Conservation (phyloP, 2,797 vertebrate genomes). For the Micromesistius poutassou region DNA sequence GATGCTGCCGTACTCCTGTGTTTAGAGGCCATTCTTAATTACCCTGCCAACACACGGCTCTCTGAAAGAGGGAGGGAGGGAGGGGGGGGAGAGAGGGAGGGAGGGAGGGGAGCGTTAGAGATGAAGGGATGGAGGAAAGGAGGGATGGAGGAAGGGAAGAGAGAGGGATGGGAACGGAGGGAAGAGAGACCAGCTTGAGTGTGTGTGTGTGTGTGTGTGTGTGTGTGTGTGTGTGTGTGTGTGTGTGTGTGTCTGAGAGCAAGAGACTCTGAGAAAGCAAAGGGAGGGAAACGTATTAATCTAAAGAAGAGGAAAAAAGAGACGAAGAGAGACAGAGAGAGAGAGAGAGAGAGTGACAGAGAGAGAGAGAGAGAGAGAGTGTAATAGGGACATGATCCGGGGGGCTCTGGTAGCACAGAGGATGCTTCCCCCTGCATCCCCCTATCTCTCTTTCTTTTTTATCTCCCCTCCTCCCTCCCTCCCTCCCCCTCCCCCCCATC, state of each 20-base stretch:
- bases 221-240: no score
- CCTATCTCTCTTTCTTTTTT: constrained; percentile 19
- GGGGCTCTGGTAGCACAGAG: constrained; percentile 71
- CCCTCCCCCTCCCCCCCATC: constrained; percentile 14
- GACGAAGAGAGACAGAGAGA: constrained; percentile 11
- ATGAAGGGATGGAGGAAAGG: neutral
- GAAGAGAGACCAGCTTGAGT: no score
- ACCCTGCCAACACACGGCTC: constrained; percentile 87
- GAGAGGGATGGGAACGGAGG: no score
- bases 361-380: constrained; percentile 41
- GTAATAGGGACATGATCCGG: constrained; percentile 72
- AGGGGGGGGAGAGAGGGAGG: constrained; percentile 4
- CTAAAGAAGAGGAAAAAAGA: neutral
- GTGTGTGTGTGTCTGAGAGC: neutral
- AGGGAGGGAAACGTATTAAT: neutral
- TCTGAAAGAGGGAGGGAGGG: constrained; percentile 52
- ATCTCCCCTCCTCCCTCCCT: constrained; percentile 24
- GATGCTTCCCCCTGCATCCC: constrained; percentile 56
- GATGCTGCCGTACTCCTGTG: constrained; percentile 93
- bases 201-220: no score
- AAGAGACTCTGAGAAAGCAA: neutral
- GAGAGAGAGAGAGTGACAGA: constrained; percentile 31
- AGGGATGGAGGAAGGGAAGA: neutral
- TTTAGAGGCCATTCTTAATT: constrained; percentile 99
- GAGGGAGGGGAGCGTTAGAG: neutral